Percentiles rank a stretch among this genome's conserved stretches.
These are phyloP conservation scores for Rhaphigaster nebulosa DNA, from an alignment of 2,888 invertebrate species.

Conservation along the genomic window DNA sequence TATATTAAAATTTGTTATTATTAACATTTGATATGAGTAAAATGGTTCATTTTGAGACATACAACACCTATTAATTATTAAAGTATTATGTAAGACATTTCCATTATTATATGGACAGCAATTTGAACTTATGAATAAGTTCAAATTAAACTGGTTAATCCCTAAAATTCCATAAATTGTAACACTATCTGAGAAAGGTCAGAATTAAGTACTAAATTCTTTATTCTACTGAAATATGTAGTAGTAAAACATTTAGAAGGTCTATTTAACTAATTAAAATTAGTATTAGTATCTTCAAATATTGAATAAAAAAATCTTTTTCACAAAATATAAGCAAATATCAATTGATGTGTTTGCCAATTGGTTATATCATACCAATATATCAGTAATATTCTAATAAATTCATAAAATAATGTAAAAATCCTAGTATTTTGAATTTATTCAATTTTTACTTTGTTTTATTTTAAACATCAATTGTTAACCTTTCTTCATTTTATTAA, in stretches of 20 bases:
- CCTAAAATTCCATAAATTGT: not conserved
- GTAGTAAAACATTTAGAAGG: not conserved
- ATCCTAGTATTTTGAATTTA: too few species aligned
- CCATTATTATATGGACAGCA: not conserved
- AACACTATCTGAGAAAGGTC: not conserved
- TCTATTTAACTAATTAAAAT: not conserved
- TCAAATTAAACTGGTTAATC: not conserved
- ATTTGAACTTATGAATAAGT: not conserved
- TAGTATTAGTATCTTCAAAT: too few species aligned
- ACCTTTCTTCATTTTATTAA: too few species aligned
- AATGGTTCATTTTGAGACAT: not conserved
- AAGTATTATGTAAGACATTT: not conserved
- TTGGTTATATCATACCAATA: too few species aligned
- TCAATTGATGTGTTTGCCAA: too few species aligned
- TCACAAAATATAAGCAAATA: too few species aligned
- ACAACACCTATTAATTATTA: not conserved
- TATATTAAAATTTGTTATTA: not conserved
- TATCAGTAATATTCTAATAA: too few species aligned
- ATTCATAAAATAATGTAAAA: too few species aligned
- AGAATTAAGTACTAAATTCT: not conserved
- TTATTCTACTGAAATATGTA: not conserved
- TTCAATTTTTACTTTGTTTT: not conserved
- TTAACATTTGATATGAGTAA: slow-evolving; percentile 26
- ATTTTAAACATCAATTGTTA: too few species aligned
- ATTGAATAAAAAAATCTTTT: too few species aligned